Evolutionary conservation across 2,888 invertebrate species (phyloP).

Genomic region (Andrena flavipes): DNA sequence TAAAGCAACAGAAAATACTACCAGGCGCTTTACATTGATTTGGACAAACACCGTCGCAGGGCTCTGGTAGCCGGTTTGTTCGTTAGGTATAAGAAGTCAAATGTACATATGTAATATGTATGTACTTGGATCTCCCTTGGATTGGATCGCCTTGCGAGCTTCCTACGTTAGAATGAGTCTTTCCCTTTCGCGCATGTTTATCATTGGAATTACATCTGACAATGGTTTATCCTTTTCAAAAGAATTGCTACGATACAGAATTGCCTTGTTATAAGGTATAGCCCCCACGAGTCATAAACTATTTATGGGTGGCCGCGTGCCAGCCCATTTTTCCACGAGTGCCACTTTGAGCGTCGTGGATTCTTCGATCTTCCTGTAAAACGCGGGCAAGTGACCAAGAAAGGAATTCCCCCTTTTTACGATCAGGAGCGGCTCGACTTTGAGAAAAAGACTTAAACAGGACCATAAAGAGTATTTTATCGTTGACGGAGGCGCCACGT

Average conservation of each 20-base stretch:
- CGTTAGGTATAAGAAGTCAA: neutral
- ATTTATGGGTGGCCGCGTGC: conserved; percentile 36
- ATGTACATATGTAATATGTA: neutral
- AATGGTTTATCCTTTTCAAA: neutral
- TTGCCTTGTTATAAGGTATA: conserved; percentile 37
- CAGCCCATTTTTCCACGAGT: conserved; percentile 41
- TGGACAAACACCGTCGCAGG: neutral
- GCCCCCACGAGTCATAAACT: conserved; percentile 32
- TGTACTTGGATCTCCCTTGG: neutral
- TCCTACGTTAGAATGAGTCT: neutral
- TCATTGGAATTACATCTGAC: neutral
- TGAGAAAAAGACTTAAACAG: conserved; percentile 20
- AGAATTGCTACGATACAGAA: conserved; percentile 4
- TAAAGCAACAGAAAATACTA: neutral
- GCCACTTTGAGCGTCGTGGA: conserved; percentile 32
- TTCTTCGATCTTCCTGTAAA: conserved; percentile 34
- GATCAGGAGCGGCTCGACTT: neutral
- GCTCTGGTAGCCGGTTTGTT: neutral
- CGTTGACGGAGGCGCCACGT: neutral
- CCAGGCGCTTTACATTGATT: neutral
- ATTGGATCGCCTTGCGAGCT: neutral
- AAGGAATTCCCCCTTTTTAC: conserved; percentile 21
- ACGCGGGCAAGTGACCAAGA: conserved; percentile 43
- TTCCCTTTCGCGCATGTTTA: neutral
- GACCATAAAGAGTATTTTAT: conserved; percentile 17